These are phyloP conservation scores for Conus ventricosus DNA, from an alignment of 1,140 invertebrate species.

Conservation along the genomic window DNA sequence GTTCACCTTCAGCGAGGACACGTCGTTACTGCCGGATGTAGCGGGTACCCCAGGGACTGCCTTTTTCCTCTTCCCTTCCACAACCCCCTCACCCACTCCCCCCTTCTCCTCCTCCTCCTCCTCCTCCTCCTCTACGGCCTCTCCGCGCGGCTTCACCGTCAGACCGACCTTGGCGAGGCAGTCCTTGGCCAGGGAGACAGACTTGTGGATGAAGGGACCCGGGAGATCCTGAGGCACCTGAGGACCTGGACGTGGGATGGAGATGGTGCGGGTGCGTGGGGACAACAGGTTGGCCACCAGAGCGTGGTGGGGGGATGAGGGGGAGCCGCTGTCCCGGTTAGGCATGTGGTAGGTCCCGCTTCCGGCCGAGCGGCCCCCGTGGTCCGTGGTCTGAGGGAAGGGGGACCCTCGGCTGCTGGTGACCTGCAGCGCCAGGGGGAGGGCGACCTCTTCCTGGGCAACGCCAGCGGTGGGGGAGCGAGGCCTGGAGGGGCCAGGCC, in stretches of 20 bases:
- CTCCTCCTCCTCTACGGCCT: background rate
- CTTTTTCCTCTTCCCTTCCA: background rate
- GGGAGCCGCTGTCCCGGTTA: background rate
- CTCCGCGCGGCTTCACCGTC: background rate
- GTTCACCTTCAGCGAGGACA: background rate
- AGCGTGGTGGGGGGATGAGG: background rate
- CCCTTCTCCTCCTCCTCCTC: background rate
- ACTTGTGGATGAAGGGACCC: slow-evolving; percentile 32
- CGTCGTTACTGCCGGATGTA: background rate
- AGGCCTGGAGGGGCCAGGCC: background rate
- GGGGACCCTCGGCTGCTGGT: slow-evolving; percentile 12
- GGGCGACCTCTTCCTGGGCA: background rate
- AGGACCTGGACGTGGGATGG: slow-evolving; percentile 29
- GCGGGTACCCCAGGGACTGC: background rate
- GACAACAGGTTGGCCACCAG: slow-evolving; percentile 16
- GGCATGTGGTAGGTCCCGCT: slow-evolving; percentile 13
- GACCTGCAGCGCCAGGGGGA: slow-evolving; percentile 8
- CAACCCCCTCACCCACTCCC: background rate
- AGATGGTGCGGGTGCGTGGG: slow-evolving; percentile 24
- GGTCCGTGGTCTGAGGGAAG: background rate
- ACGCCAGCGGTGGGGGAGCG: background rate
- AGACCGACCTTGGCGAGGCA: background rate
- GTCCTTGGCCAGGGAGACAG: slow-evolving; percentile 18
- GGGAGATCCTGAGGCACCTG: background rate
- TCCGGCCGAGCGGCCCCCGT: background rate